Evolutionary conservation across 2,113 vertebrate species (phyloP), one percentile per base, ranked within the genome.

Genomic region (Mugil cephalus): DNA sequence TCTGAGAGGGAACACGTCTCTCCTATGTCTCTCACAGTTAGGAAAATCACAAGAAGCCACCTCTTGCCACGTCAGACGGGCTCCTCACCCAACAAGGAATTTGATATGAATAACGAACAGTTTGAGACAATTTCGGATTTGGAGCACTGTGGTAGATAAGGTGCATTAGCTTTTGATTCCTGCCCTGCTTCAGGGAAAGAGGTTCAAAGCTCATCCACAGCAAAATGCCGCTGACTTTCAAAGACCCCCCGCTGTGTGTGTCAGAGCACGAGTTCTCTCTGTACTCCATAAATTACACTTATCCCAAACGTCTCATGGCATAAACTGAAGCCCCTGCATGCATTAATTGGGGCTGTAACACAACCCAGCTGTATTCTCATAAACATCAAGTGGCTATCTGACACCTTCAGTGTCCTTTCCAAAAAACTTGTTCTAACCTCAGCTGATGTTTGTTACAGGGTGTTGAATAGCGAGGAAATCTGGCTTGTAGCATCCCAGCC

Each of bases 251-350:
- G 93, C 95, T 86, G 95, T 88, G 93, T 62, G 78, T 95, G 95
- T 96, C 96, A 96, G 96, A 97, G 95, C 95, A 95, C 95, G 94
- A 96, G 96, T 95, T 97, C 96, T 96, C 95, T 96, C 96, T 96
- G 95, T 96, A 94, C 95, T 96, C 94, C 95, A 95, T 93, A 95
- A 97, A 98, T 97, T 96, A 98, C 96, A 97, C 94, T 96, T 93
- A 94, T 95, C 94, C 93, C 92, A 90, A 92, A 94, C 94, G 94
- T 94, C 95, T 95, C 89, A 93, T 95, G 95, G 94, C 92, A 71
- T 73, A 82, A 87, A 87, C 76, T 93, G 92, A 93, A 95, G 93
- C 94, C 94, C 94, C 93, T 86, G 92, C 95, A 79, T 88, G 92
- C 92, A 88, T 94, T 38, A 91, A 95, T 95, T 95, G 95, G 95